Evolutionary conservation across 2,113 vertebrate genomes (phyloP), one percentile per base, ranked within the genome.

Genomic region (Ceyx melanurus): DNA sequence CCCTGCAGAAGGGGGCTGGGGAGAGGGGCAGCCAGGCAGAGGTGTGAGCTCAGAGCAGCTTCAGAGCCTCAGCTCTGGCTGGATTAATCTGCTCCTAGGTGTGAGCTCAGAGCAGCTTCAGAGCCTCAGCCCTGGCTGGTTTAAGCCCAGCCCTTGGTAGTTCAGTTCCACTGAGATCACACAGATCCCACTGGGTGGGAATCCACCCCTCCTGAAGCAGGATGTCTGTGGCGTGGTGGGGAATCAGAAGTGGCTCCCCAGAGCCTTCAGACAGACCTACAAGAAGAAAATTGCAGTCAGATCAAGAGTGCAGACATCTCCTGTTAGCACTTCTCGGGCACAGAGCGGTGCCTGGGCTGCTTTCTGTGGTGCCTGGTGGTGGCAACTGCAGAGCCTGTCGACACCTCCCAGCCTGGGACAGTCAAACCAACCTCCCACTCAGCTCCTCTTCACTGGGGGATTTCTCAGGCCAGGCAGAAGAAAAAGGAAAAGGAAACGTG

Each of bases 351-450:
- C 93, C 40, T 70, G 86, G 48, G 17, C 54, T 90, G 72, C 90
- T 60, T 73, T 74, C 46, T 6, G 56, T 88, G 29, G 35, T 71
- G 66, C 71, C 56, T 26, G 31, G 86, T 50, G 13, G 6, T 37
- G 84, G 95, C 48, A 51, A 80, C 57, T 76, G 89, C 5, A 86
- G 88, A 70, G 90, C 37, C 88, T 93, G 93, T 96, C 77, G 76
- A 71, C 90, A 88, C 86, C 10, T 23, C 8, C 8, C 40, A 48
- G 90, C 7, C 40, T 48, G 90, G 80, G 74, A 83, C 90, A 92
- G 72, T 86, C 17, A 86, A 60, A 28, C 76, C 93, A 92, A 26
- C 60, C 89, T 94, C 92, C 89, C 86, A 81, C 54, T 80, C 75
- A 58, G 51, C 51, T 9, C 77, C 79, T 56, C 60, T 46, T 81